Base-by-base conservation (phyloP, 2,113 vertebrate genomes). In the Vidua chalybeata region DNA sequence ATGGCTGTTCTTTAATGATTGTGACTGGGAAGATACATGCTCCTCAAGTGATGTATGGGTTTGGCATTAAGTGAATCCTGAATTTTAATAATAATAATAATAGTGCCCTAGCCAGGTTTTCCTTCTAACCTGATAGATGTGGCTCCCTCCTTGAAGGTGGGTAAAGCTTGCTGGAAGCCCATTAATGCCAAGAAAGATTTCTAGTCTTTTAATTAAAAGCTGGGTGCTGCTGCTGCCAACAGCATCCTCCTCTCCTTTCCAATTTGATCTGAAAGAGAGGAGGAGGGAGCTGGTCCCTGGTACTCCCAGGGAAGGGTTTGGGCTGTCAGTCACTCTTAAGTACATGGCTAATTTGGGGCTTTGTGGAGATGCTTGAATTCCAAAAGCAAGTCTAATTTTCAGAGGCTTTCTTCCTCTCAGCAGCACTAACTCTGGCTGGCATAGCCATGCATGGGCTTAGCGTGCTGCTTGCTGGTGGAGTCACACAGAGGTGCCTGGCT, bases 131-230 rank as follows among this genome's bases (percentile, higher is more conserved):
- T 85, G 63, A 45, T 73, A 78, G 71, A 94, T 83, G 62, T 80
- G 75, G 12, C 66, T 93, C 41, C 31, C 72, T 87, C 15, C n/a
- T 90, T 63, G 78, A 94, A 88, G 85, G 71, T 72, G 71, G 74
- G 74, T 95, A 31, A 24, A 41, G 58, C 66, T 49, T 0, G 3
- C 62, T 94, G 90, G 87, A 73, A 91, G 37, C 82, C 74, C 0
- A 1, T 76, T 93, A 85, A 35, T 0, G 2, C 92, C 35, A 52
- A 79, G 94, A 56, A 82, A 41, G 58, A 41, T 83, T 92, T 90
- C 71, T 90, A 16, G 45, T n/a, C 78, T 83, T 59, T 83, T 94
- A 93, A 94, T 96, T 96, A 95, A 80, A 94, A 95, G 74, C 85
- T 88, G 58, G 85, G 71, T 91, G 90, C 87, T 89, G 66, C 78